Evolutionary conservation across 1,140 invertebrate genomes (phyloP).

Genomic region (Macrocentrus cingulum): DNA sequence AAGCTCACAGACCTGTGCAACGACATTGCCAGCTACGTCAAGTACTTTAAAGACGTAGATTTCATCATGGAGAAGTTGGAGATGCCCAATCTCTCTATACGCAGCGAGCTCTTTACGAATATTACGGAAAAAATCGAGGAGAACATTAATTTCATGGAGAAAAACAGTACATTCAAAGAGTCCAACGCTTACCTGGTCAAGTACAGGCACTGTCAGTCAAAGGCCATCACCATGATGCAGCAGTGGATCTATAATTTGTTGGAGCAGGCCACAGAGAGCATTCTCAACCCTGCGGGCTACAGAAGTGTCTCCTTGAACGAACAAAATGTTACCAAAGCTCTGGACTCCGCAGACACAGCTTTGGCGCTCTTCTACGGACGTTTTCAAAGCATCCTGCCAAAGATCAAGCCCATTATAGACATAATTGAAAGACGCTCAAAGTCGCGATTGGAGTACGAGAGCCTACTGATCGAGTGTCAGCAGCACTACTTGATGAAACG

Average conservation of each 20-base stretch:
- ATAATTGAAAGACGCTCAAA: slow-evolving; percentile 78
- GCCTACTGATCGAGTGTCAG: slow-evolving; percentile 79
- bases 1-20: slow-evolving; percentile 77
- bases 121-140: slow-evolving; percentile 84
- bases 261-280: slow-evolving; percentile 76
- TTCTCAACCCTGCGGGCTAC: slow-evolving; percentile 49
- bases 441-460: slow-evolving; percentile 75
- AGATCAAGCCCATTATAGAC: slow-evolving; percentile 78
- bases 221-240: slow-evolving; percentile 77
- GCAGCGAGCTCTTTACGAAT: slow-evolving; percentile 79
- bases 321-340: slow-evolving; percentile 51
- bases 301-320: neutral
- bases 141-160: slow-evolving; percentile 82
- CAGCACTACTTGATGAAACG: slow-evolving; percentile 82
- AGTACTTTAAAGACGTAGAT: slow-evolving; percentile 85
- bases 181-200: slow-evolving; percentile 70
- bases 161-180: slow-evolving; percentile 81
- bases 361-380: slow-evolving; percentile 92
- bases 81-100: slow-evolving; percentile 77
- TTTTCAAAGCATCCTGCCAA: slow-evolving; percentile 85
- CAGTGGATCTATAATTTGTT: slow-evolving; percentile 74
- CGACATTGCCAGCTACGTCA: slow-evolving; percentile 76
- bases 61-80: slow-evolving; percentile 76
- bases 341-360: slow-evolving; percentile 69
- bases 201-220: slow-evolving; percentile 77